Base-by-base conservation (phyloP, 1,140 invertebrate genomes). In the Caenorhabditis tropicalis region DNA sequence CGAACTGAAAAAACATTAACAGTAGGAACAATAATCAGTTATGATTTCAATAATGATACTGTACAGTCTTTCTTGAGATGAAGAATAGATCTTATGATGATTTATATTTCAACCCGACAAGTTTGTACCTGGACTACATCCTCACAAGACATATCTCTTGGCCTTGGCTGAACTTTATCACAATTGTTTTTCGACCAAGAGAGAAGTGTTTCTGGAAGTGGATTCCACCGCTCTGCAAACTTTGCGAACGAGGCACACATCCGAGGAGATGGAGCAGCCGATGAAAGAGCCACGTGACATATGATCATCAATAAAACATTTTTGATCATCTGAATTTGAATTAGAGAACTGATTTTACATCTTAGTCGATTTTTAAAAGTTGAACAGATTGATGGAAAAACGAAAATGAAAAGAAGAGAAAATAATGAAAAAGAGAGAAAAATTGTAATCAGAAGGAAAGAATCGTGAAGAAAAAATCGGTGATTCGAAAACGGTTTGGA, bases 91-190 rank as follows among this genome's bases (percentile, higher is more conserved):
- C n/a, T 43, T 43, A 56, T 10, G 10, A 56, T 56, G 21, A 27
- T 27, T 27, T 27, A 82, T 12, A n/a, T n/a, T n/a, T n/a, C n/a
- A n/a, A n/a, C n/a, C n/a, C n/a, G n/a, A n/a, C n/a, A n/a, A n/a
- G n/a, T n/a, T n/a, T n/a, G n/a, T n/a, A 86, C 85, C 85, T 83
- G 83, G n/a, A 84, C 83, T 10, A 87, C 79, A 80, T 87, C 86
- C 39, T 81, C 85, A 79, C 86, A 87, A n/a, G 82, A 86, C 86
- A 87, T 87, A 21, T 84, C 85, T 24, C 53, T 79, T 39, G 86
- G 86, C 74, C 86, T 83, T 29, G 86, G 86, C 43, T 87, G 86
- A 81, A 87, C 65, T 51, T 87, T 87, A 51, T 81, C 85, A 80
- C 86, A 87, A 81, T 87, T 87, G 19, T 82, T 46, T 36, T 86